Percentiles rank a stretch among this genome's conserved stretches.
Conservation (phyloP, 2,797 vertebrate genomes). For the Siniperca scherzeri region DNA sequence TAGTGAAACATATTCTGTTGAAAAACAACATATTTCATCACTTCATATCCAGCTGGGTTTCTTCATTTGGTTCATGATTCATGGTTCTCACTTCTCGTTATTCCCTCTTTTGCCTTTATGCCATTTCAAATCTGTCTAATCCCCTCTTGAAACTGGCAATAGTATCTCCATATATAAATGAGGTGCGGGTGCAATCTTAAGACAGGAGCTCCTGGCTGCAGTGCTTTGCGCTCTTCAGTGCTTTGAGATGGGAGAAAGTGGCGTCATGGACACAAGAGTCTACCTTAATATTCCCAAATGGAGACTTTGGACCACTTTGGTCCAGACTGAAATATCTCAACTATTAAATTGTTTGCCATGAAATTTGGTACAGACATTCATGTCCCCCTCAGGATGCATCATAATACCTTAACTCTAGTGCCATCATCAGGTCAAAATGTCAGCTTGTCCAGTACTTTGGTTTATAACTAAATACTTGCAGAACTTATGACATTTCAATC, state of each 20-base stretch:
- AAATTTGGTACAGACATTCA: neutral
- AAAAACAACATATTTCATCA: conserved; percentile 71
- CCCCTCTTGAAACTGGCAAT: conserved; percentile 56
- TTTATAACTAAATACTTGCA: neutral
- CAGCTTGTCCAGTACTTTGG: neutral
- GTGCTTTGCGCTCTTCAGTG: conserved; percentile 25
- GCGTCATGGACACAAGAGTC: neutral
- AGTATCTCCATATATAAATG: conserved; percentile 62
- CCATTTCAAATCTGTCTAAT: conserved; percentile 56
- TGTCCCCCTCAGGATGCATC: neutral
- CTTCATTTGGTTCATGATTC: conserved; percentile 62
- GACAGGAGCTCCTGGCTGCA: conserved; percentile 45
- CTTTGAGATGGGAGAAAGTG: conserved; percentile 13
- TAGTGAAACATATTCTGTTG: conserved; percentile 68
- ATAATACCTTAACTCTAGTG: neutral
- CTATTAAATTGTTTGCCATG: neutral
- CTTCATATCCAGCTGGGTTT: conserved; percentile 61
- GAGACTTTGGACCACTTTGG: neutral
- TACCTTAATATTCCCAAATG: conserved; percentile 21
- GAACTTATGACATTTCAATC: neutral
- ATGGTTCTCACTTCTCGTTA: conserved; percentile 44
- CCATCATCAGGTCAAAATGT: neutral
- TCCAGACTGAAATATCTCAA: neutral
- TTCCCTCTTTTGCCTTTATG: conserved; percentile 47
- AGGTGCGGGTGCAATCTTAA: conserved; percentile 58